Conservation (phyloP, 2,888 invertebrate species). For the Scrobipalpa atriplicella region DNA sequence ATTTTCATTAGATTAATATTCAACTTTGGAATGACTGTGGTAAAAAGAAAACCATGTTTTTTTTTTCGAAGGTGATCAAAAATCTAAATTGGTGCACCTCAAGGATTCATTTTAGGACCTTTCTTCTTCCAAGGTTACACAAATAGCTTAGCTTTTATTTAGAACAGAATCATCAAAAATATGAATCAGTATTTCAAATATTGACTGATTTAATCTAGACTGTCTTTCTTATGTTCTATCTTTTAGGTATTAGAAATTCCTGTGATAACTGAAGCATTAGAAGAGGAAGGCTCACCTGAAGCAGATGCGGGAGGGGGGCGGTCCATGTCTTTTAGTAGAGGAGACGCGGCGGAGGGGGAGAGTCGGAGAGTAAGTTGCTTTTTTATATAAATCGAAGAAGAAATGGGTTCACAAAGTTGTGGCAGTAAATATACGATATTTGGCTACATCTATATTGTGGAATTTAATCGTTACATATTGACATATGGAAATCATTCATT, state of each 20-base stretch:
- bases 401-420: no score
- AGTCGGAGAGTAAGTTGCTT: constrained; percentile 50
- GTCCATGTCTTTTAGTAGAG: constrained; percentile 67
- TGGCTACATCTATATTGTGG: no score
- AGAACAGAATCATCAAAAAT: background rate
- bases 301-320: constrained; percentile 83
- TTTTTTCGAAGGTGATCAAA: no score
- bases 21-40: no score
- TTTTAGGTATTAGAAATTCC: constrained; percentile 92
- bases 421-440: no score
- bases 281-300: constrained; percentile 92
- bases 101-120: background rate
- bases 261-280: constrained; percentile 86
- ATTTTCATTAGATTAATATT: no score
- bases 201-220: background rate
- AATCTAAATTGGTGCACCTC: background rate
- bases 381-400: constrained; percentile 22
- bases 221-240: background rate
- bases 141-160: background rate
- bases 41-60: no score
- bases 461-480: no score
- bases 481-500: no score
- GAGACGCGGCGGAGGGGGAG: constrained; percentile 55
- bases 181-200: no score
- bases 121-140: background rate